These are phyloP conservation scores for Xerus rutilus DNA, from an alignment of 2,797 vertebrate genomes.

Conservation along the genomic window DNA sequence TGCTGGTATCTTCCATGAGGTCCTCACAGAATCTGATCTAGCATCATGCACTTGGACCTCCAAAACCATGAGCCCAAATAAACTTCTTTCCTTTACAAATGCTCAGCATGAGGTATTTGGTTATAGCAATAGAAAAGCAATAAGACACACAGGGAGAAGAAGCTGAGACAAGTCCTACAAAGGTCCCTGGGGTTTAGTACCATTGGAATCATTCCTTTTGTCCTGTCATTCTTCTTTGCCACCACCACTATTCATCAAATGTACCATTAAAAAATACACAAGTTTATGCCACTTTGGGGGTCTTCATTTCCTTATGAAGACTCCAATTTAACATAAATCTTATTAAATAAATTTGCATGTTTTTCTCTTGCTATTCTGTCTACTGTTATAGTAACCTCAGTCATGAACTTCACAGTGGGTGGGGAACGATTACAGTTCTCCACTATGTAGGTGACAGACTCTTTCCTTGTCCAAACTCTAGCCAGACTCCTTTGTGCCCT, in stretches of 20 bases:
- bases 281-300: neutral
- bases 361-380: neutral
- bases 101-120: neutral
- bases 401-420: neutral
- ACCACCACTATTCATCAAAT: neutral
- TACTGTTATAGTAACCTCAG: neutral
- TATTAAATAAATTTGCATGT: neutral
- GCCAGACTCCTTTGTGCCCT: neutral
- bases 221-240: neutral
- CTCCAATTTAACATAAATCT: neutral
- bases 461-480: neutral
- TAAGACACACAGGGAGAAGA: neutral
- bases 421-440: neutral
- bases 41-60: neutral
- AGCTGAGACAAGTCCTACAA: neutral
- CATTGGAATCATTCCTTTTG: neutral
- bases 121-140: neutral
- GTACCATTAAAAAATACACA: neutral
- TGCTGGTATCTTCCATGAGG: neutral
- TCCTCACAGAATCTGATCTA: neutral
- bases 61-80: neutral
- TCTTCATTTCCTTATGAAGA: neutral
- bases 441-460: neutral
- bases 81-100: neutral
- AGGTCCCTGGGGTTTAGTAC: neutral